phyloP scores from a whole-genome alignment of 2,797 vertebrate genomes.

The Ispidina picta region DNA sequence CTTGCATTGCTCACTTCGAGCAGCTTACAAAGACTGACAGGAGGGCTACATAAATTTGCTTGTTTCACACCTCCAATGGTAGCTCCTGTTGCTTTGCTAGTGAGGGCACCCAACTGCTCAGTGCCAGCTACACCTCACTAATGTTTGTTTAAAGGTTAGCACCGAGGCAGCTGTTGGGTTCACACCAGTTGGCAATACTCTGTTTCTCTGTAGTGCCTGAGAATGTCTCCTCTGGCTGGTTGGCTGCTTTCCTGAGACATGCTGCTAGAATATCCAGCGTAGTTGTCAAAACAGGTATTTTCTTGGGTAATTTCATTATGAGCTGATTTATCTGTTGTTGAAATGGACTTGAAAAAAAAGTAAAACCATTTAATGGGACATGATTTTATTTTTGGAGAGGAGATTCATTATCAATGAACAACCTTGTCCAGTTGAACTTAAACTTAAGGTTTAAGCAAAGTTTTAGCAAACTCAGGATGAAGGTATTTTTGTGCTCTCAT shows the following conservation, averaged over 20 bases:
- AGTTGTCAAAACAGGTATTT: not conserved
- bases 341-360: not conserved
- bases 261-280: not conserved
- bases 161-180: not conserved
- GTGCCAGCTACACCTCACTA: not conserved
- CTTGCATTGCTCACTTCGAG: not conserved
- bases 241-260: not conserved
- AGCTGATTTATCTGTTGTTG: not conserved
- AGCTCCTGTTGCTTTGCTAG: not conserved
- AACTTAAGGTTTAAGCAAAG: not conserved
- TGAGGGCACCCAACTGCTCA: not conserved
- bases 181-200: not conserved
- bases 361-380: not conserved
- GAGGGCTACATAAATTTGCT: not conserved
- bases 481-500: not conserved
- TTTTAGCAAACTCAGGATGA: not conserved
- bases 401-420: rapidly evolving
- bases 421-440: not conserved
- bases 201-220: not conserved
- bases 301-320: not conserved
- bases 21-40: not conserved
- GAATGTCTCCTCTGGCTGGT: no score
- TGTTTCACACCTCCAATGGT: not conserved
- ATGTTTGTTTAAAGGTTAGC: not conserved
- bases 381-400: not conserved